Evolutionary conservation across 2,113 vertebrate species (phyloP).

Genomic region (Melanerpes aurifrons): DNA sequence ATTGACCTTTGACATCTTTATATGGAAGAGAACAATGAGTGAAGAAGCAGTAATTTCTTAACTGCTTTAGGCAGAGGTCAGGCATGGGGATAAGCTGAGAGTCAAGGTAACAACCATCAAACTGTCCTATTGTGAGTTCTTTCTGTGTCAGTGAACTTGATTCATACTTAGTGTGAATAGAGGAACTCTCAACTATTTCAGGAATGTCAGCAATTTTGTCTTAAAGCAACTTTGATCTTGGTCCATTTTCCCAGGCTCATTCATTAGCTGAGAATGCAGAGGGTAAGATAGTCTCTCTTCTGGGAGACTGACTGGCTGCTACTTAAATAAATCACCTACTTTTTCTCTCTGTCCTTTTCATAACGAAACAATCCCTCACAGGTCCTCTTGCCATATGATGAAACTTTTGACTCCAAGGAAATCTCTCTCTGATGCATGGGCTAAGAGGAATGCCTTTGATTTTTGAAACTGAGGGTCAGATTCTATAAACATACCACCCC

Average conservation of each 20-base stretch:
- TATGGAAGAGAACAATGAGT: conserved; percentile 7
- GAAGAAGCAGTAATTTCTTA: conserved; percentile 51
- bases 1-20: conserved; percentile 56
- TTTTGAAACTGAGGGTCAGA: conserved; percentile 46
- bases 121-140: conserved; percentile 20
- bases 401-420: conserved; percentile 50
- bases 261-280: conserved; percentile 67
- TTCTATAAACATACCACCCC: conserved; percentile 63
- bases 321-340: conserved; percentile 61
- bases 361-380: conserved; percentile 44
- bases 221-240: conserved; percentile 73
- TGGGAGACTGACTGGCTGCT: background rate
- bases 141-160: conserved; percentile 78
- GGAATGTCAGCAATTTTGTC: conserved; percentile 78
- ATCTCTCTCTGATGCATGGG: conserved; percentile 22
- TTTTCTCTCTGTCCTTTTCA: conserved; percentile 28
- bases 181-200: conserved; percentile 73
- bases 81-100: conserved; percentile 57
- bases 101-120: conserved; percentile 72
- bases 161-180: conserved; percentile 70
- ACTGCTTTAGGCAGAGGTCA: conserved; percentile 63
- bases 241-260: conserved; percentile 67
- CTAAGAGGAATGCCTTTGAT: conserved; percentile 67
- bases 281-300: conserved; percentile 41
- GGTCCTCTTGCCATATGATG: background rate